phyloP scores from a whole-genome alignment of 2,888 invertebrate genomes.

The Hedya salicella region DNA sequence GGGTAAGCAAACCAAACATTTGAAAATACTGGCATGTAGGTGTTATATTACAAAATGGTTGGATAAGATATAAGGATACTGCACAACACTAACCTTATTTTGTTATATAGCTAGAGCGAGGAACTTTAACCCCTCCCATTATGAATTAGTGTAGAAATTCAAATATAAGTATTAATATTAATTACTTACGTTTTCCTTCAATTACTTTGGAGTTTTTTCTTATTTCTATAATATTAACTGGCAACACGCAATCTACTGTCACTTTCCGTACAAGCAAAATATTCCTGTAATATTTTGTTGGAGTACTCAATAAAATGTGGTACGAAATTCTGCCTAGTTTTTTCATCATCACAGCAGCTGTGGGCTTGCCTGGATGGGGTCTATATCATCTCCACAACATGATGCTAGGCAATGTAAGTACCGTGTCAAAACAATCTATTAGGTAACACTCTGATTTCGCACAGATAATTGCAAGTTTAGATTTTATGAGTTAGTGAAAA shows the following conservation, averaged over 20 bases:
- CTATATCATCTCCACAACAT: slow-evolving; percentile 87
- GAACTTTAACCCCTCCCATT: no score
- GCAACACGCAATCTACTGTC: slow-evolving; percentile 58
- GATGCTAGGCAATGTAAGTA: slow-evolving; percentile 87
- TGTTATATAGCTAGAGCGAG: no score
- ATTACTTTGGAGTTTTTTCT: neutral
- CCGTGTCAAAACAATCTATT: slow-evolving; percentile 63
- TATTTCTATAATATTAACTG: slow-evolving; percentile 46
- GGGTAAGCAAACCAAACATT: no score
- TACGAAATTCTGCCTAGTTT: slow-evolving; percentile 89
- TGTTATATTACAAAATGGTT: no score
- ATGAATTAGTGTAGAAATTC: no score
- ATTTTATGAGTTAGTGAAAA: neutral
- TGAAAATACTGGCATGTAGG: no score
- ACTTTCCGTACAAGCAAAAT: slow-evolving; percentile 49
- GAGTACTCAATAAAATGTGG: slow-evolving; percentile 84
- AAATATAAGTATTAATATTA: slow-evolving; percentile 43
- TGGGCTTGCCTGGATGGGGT: slow-evolving; percentile 86
- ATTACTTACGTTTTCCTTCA: slow-evolving; percentile 26
- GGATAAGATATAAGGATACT: no score
- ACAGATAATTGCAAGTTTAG: neutral
- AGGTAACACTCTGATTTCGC: slow-evolving; percentile 61
- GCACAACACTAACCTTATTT: no score
- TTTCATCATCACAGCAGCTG: slow-evolving; percentile 84
- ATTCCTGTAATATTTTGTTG: slow-evolving; percentile 49